Percentiles rank a stretch among this genome's conserved stretches.
Conservation (phyloP, 2,888 invertebrate genomes). For the Cephalotes varians region DNA sequence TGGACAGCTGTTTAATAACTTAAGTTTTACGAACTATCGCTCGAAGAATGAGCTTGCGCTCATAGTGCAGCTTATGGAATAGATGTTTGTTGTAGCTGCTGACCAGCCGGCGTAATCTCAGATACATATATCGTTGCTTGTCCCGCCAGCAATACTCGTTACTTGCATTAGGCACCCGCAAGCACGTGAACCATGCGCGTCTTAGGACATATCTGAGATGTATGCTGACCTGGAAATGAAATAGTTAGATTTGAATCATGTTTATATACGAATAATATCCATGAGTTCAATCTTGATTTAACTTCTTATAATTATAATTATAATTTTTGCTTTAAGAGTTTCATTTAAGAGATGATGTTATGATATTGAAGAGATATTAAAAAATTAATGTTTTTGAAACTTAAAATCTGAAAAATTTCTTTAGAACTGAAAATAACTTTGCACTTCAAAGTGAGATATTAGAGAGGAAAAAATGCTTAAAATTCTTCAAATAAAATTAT, state of each 20-base stretch:
- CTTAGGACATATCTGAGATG: slow-evolving; percentile 81
- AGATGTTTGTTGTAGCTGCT: slow-evolving; percentile 81
- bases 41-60: slow-evolving; percentile 74
- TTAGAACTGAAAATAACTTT: no score
- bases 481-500: no score
- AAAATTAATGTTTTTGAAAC: no score
- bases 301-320: no score
- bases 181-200: slow-evolving; percentile 83
- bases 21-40: slow-evolving; percentile 38
- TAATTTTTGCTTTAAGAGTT: no score
- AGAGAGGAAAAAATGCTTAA: no score
- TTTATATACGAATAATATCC: not conserved
- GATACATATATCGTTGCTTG: slow-evolving; percentile 83
- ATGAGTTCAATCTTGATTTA: not conserved
- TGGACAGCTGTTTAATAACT: not conserved
- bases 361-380: no score
- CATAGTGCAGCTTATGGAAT: slow-evolving; percentile 78
- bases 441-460: no score
- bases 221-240: slow-evolving; percentile 76
- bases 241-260: slow-evolving; percentile 4
- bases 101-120: slow-evolving; percentile 82
- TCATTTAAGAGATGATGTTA: no score
- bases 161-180: slow-evolving; percentile 73
- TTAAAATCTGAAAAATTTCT: no score
- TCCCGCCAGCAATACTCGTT: slow-evolving; percentile 82